phyloP scores from a whole-genome alignment of 2,797 vertebrate genomes.

The Phalloptychus januarius region DNA sequence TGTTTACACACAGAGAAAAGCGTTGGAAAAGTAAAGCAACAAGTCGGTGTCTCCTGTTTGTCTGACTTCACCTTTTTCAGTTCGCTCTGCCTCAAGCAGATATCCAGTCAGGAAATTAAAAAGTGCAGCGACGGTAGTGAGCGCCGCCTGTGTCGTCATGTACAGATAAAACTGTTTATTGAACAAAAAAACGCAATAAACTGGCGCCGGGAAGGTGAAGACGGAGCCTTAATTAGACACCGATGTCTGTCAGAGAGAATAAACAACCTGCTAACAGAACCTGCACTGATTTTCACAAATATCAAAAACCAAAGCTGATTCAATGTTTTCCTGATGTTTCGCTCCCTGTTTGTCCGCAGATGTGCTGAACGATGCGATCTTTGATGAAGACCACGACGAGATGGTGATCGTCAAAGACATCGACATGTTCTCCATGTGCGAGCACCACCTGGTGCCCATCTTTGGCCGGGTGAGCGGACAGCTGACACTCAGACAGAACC shows the following conservation, averaged over 20 bases:
- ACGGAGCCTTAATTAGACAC: conserved; percentile 60
- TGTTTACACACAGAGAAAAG: conserved; percentile 13
- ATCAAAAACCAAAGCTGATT: neutral
- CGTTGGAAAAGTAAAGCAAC: conserved; percentile 34
- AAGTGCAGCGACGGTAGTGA: conserved; percentile 41
- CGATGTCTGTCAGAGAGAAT: conserved; percentile 37
- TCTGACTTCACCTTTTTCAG: neutral
- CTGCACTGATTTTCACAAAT: neutral
- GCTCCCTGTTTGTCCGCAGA: conserved; percentile 75
- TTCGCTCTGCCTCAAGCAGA: conserved; percentile 43
- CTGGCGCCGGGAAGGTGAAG: conserved; percentile 51
- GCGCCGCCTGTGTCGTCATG: conserved; percentile 44
- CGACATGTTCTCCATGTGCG: conserved; percentile 99
- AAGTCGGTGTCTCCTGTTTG: conserved; percentile 20
- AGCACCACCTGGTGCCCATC: conserved; percentile 97
- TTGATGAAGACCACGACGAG: conserved; percentile 98
- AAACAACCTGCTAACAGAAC: neutral
- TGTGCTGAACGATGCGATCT: conserved; percentile 95
- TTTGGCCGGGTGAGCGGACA: conserved; percentile 90
- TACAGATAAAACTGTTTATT: conserved; percentile 79
- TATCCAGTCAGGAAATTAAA: conserved; percentile 84
- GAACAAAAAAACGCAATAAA: conserved; percentile 68
- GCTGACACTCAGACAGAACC: neutral
- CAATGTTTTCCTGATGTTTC: neutral
- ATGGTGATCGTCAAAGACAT: conserved; percentile 99